Base-by-base conservation (phyloP, 2,797 vertebrate genomes). In the Sebastes taczanowskii region DNA sequence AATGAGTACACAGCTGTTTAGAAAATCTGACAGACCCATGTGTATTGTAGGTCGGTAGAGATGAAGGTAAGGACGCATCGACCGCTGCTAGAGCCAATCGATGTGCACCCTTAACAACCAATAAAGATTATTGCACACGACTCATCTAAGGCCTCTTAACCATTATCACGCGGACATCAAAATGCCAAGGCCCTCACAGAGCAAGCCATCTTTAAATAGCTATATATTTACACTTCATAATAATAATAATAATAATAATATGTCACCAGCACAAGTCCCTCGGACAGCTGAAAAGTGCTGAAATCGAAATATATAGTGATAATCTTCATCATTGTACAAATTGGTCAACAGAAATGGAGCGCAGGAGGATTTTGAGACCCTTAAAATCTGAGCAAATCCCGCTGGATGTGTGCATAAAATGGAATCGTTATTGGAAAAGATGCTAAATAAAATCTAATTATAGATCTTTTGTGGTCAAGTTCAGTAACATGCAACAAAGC, bases 111-210 rank as follows among this genome's bases (percentile, higher is more conserved):
- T 83, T 25, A 62, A 86, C 66, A 73, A 83, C 79, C 74, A 13
- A 64, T 56, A 75, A 70, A 77, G 71, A 91, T 95, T 96, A 96
- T 96, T 96, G 95, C 95, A 96, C 95, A 92, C 78, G 46, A 90
- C 92, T 95, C 91, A 89, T 91, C 91, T 93, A 96, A 96, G 94
- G 94, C 95, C 94, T 95, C 91, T 90, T 82, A 68, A 83, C 86
- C 55, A 70, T 81, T 29, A 89, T 86, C 87, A 89, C 68, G 64
- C 78, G 63, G 86, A 81, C 73, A 87, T 70, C 83, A 80, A 82
- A 77, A 83, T 29, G 72, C 71, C 70, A 86, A 80, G 78, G 81
- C 76, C 90, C 81, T 85, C 73, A 49, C 53, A 75, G 87, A 88
- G 79, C 68, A 22, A 84, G 78, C 77, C 62, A 60, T 76, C 85